Evolutionary conservation across 2,113 vertebrate species (phyloP).

Genomic region (Ahaetulla prasina): DNA sequence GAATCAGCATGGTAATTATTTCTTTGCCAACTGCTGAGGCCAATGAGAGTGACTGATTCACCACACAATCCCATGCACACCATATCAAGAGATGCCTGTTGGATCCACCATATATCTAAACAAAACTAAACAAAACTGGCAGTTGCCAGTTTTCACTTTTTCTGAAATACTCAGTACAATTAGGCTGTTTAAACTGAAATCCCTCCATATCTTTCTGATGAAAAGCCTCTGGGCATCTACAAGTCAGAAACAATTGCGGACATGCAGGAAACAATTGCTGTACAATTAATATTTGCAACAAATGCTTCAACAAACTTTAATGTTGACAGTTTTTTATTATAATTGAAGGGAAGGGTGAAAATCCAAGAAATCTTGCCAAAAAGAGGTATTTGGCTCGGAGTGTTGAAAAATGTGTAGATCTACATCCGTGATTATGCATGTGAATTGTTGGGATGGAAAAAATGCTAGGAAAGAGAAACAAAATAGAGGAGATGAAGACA

Average conservation of each 20-base stretch:
- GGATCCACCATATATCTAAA: background rate
- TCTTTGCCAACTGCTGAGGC: background rate
- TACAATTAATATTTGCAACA: slow-evolving; percentile 13
- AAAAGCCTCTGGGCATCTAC: background rate
- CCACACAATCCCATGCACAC: background rate
- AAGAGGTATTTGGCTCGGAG: background rate
- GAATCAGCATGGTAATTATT: background rate
- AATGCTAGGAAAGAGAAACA: background rate
- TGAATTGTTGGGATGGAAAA: background rate
- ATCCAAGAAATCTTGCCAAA: background rate
- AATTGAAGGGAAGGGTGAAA: background rate
- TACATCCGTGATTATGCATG: background rate
- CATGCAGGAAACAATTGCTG: background rate
- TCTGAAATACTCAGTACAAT: background rate
- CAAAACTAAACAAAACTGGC: background rate
- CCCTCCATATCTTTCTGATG: background rate
- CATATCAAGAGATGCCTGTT: background rate
- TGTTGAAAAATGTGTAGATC: background rate
- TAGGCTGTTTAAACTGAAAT: background rate
- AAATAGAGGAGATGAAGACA: background rate
- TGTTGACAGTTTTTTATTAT: too few species aligned
- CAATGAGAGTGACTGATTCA: background rate
- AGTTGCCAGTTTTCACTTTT: background rate
- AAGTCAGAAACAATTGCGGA: slow-evolving; percentile 3
- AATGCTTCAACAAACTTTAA: background rate